A percentile compares a stretch with the other conserved stretches of the same genome.
These are phyloP conservation scores for Isoperla grammatica DNA, from an alignment of 2,888 invertebrate genomes.

Conservation along the genomic window DNA sequence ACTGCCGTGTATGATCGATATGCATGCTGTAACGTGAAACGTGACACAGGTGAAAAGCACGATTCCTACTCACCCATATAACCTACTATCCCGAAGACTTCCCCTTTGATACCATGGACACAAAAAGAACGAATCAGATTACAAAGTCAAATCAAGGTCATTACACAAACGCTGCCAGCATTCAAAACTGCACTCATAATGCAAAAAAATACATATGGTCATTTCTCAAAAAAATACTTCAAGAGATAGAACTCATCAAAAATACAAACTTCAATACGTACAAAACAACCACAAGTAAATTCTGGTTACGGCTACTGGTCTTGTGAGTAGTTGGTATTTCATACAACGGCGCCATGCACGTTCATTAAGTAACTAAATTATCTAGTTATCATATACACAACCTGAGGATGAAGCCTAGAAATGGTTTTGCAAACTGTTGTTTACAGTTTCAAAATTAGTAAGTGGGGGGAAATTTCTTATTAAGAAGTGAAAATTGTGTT, in stretches of 20 bases:
- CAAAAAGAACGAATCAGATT: slow-evolving; percentile 23
- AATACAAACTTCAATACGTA: neutral
- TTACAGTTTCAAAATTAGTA: neutral
- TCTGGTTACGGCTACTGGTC: slow-evolving; percentile 11
- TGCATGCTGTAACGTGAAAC: slow-evolving; percentile 2
- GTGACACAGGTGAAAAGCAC: too few species aligned
- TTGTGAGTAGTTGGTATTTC: slow-evolving; percentile 11
- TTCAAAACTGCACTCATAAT: neutral
- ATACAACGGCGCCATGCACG: slow-evolving; percentile 15
- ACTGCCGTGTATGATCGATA: neutral
- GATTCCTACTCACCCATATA: slow-evolving; percentile 65
- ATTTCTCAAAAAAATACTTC: neutral
- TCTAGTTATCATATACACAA: too few species aligned
- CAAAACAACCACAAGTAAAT: neutral
- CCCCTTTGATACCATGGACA: slow-evolving; percentile 51
- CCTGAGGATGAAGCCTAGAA: slow-evolving; percentile 25
- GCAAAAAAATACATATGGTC: neutral
- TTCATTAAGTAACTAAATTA: too few species aligned
- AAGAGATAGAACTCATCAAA: slow-evolving; percentile 1
- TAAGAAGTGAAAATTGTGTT: too few species aligned
- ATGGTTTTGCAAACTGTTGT: slow-evolving; percentile 19
- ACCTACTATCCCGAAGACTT: slow-evolving; percentile 85
- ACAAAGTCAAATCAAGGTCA: neutral
- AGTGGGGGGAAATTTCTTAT: too few species aligned
- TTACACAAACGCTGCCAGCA: slow-evolving; percentile 10